Base-by-base conservation (phyloP, 2,888 invertebrate genomes). In the Melanostoma mellinum region DNA sequence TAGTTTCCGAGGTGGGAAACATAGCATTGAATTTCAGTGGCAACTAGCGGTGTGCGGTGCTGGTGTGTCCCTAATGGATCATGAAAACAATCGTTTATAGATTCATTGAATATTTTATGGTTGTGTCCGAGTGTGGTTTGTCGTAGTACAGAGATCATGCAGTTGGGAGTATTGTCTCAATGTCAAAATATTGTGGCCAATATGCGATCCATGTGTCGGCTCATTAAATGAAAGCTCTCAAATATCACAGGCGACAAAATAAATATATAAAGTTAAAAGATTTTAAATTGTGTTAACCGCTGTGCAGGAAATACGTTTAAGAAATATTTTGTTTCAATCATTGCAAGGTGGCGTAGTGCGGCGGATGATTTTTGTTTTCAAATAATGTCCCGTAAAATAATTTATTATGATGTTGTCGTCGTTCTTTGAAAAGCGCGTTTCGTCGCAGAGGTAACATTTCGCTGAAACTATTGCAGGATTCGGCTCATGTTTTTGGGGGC, bases 1-100 rank as follows among this genome's bases (percentile, higher is more conserved):
- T 69, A 56, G 75, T 52, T 65, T 67, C 40, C 53, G 78, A 79
- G 67, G 52, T 76, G 80, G 75, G 80, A 80, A 80, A 61, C 76
- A 42, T 68, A 67, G 76, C 67, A 82, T 82, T 77, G 53, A 9
- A 80, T 80, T 80, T 85, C 80, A 69, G 10, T 44, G 33, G 44
- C 65, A 55, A 42, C 9, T 6, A n/a, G 4, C 6, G 42, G 3
- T 9, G 9, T 8, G 42, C 9, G 42, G 9, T 42, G 42, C 3
- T 42, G 42, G 20, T 38, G 48, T 63, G 32, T 68, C 60, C 58
- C 60, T 84, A 74, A 79, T 75, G 67, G 74, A 20, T 77, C 73
- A 68, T 73, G 42, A 82, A 77, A 82, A 60, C 58, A 40, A 75
- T 75, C 73, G 55, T 69, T 82, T 77, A 84, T 55, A 53, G 68